phyloP scores from a whole-genome alignment of 2,797 vertebrate genomes.

The Erpetoichthys calabaricus region DNA sequence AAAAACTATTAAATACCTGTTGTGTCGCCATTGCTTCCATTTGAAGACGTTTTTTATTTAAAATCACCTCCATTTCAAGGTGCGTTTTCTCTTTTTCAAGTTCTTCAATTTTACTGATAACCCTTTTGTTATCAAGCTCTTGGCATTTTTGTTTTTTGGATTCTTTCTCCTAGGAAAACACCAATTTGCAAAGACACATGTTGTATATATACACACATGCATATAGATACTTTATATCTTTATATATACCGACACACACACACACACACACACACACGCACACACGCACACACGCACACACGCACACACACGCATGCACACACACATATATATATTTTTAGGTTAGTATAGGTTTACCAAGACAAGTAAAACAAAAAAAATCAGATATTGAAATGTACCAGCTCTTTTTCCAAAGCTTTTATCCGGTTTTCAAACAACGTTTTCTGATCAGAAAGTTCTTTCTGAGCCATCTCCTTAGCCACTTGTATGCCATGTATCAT shows the following conservation, averaged over 20 bases:
- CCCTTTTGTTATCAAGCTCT: slow-evolving; percentile 55
- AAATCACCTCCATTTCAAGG: slow-evolving; percentile 66
- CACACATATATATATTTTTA: too few relatives aligned
- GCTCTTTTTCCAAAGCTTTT: slow-evolving; percentile 58
- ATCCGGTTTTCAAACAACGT: slow-evolving; percentile 68
- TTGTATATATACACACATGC: not conserved
- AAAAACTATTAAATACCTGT: slow-evolving; percentile 33
- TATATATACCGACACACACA: not conserved
- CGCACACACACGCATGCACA: too few relatives aligned
- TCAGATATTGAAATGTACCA: slow-evolving; percentile 48
- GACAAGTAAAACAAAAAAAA: not conserved
- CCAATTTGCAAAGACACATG: not conserved
- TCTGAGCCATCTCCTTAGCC: slow-evolving; percentile 80
- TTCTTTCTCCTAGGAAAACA: slow-evolving; percentile 60
- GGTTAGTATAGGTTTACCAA: not conserved
- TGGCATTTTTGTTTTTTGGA: slow-evolving; percentile 55
- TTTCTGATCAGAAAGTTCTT: slow-evolving; percentile 72
- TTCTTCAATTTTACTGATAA: slow-evolving; percentile 63
- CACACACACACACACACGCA: too few relatives aligned
- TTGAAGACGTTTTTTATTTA: slow-evolving; percentile 68
- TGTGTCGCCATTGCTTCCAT: slow-evolving; percentile 73
- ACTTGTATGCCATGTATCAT: slow-evolving; percentile 90
- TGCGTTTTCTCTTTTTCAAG: slow-evolving; percentile 62
- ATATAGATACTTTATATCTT: not conserved
- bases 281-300: too few relatives aligned